phyloP scores from a whole-genome alignment of 2,113 vertebrate genomes.

The Dermatemys mawii region DNA sequence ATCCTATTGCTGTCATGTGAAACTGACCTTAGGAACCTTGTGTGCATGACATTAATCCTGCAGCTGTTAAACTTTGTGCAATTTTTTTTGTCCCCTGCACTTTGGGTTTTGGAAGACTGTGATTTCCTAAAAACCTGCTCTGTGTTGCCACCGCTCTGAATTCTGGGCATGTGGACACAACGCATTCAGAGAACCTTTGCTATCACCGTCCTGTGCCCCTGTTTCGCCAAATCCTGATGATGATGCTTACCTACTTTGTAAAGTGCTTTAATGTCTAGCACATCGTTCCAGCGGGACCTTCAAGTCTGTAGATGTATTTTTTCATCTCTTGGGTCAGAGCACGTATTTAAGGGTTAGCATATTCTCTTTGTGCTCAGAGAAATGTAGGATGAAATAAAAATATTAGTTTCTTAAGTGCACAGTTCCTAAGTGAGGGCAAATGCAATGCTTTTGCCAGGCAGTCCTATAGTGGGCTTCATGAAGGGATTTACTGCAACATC shows the following conservation, averaged over 20 bases:
- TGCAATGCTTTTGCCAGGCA: background rate
- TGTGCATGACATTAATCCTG: background rate
- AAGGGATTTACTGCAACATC: background rate
- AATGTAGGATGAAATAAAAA: background rate
- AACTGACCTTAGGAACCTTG: background rate
- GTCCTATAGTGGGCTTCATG: background rate
- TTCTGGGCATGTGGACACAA: accelerated
- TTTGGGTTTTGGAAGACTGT: accelerated
- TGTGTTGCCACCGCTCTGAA: background rate
- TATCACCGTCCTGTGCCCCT: background rate
- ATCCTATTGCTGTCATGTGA: background rate
- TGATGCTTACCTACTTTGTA: background rate
- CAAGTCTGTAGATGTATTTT: background rate
- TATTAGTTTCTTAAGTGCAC: background rate
- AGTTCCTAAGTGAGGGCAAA: background rate
- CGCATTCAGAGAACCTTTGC: accelerated
- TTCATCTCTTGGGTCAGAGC: background rate
- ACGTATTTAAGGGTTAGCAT: background rate
- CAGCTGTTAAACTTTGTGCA: background rate
- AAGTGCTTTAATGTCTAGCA: background rate
- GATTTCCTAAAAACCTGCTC: background rate
- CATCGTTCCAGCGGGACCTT: background rate
- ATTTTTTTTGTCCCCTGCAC: accelerated
- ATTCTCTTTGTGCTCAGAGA: background rate
- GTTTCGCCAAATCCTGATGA: background rate